Conservation (phyloP, 2,113 vertebrate genomes). For the Syngnathus floridae region DNA sequence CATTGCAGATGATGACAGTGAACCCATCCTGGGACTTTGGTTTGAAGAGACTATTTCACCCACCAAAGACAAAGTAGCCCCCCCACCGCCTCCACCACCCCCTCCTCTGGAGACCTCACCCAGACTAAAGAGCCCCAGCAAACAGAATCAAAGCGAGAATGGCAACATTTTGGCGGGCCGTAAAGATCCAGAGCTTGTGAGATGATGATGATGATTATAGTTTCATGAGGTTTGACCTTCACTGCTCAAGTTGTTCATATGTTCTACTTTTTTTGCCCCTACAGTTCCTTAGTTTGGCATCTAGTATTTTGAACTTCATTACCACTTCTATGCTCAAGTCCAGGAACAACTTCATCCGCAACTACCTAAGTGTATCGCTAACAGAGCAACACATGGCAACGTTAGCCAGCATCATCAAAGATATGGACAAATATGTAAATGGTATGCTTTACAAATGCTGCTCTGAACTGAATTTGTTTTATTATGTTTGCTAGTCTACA, state of each 20-base stretch:
- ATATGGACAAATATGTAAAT: constrained; percentile 96
- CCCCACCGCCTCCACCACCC: constrained; percentile 84
- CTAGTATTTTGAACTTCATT: constrained; percentile 95
- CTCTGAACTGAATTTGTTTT: background rate
- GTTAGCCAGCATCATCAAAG: constrained; percentile 94
- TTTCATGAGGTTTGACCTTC: background rate
- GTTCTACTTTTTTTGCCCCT: background rate
- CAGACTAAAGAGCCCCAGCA: constrained; percentile 90
- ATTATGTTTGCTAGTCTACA: background rate
- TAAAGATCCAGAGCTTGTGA: constrained; percentile 94
- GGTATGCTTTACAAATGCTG: constrained; percentile 62
- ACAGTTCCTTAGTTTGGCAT: constrained; percentile 91
- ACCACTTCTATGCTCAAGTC: constrained; percentile 97
- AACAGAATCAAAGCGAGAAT: constrained; percentile 84
- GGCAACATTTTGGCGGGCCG: constrained; percentile 96
- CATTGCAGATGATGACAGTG: constrained; percentile 89
- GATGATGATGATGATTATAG: constrained; percentile 26
- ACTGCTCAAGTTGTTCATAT: background rate
- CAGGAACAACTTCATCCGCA: constrained; percentile 95
- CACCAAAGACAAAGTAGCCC: constrained; percentile 90
- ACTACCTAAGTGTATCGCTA: constrained; percentile 94
- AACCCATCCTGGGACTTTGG: constrained; percentile 97
- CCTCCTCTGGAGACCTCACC: constrained; percentile 91
- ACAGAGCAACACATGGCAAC: constrained; percentile 97
- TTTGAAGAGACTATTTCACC: constrained; percentile 98